Evolutionary conservation across 2,888 invertebrate species (phyloP), one percentile per base, ranked within the genome.

Genomic region (Coelogynopora nodosa): DNA sequence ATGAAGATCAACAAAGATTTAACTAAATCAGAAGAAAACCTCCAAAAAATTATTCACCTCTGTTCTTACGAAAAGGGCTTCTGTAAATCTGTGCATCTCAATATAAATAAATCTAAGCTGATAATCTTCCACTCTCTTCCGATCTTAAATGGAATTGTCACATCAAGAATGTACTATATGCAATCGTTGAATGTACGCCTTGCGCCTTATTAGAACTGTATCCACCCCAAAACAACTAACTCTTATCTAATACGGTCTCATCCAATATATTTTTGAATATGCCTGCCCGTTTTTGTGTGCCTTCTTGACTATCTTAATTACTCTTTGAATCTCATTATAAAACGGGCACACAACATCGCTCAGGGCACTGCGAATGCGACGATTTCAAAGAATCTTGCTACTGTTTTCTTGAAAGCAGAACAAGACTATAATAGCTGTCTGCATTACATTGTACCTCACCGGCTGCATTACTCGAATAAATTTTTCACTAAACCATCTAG

Each of bases 311-410:
- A 26, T 74, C 74, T 74, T 23, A 74, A 74, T 74, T 74, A 74
- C 74, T 74, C 74, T n/a, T 74, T 74, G 74, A 13, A 74, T 74
- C 74, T 13, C 74, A 74, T 74, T 74, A 74, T 74, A 23, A 74
- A 74, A 74, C 74, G 74, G 74, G 74, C 5, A 74, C 74, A 74
- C 74, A 10, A 26, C 74, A 74, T 74, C 74, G 27, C 74, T 74
- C 74, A 74, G 74, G 74, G 74, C 74, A 74, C 74, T 74, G 74
- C 74, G 74, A 74, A 74, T 74, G 74, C 74, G 74, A 74, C 23
- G 74, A 74, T 23, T 74, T 74, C 74, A 74, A 74, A 74, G 74
- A 74, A 74, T 74, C 74, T 74, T 49, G 5, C 5, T 74, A 74
- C 74, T 74, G 74, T 74, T 26, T 74, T 74, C 74, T 74, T 74